These are phyloP conservation scores for Siphonodentalium dalli DNA, from an alignment of 2,888 invertebrate species.

Conservation along the genomic window DNA sequence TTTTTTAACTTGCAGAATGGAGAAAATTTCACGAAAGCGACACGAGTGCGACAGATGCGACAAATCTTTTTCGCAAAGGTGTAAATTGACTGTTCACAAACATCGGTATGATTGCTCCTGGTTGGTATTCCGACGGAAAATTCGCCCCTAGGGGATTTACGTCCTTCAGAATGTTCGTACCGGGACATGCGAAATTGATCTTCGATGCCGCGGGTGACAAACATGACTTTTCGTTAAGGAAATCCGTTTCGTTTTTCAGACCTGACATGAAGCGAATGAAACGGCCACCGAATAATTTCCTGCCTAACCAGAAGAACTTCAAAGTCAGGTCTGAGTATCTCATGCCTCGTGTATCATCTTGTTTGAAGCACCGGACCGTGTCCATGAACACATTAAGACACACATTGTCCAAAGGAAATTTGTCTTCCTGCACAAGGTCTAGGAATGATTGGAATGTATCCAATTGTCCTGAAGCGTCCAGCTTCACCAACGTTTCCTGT, in stretches of 20 bases:
- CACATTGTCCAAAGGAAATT: conserved; percentile 4
- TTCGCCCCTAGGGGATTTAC: conserved; percentile 5
- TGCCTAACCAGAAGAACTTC: conserved; percentile 12
- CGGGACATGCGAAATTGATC: conserved; percentile 15
- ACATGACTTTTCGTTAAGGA: background rate
- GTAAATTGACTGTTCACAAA: no score
- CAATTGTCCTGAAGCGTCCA: no score
- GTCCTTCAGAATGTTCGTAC: background rate
- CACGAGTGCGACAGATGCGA: no score
- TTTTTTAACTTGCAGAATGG: no score
- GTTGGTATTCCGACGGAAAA: background rate
- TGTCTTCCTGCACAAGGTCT: background rate
- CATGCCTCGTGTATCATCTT: background rate
- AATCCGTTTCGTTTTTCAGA: conserved; percentile 7
- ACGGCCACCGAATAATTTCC: conserved; percentile 5
- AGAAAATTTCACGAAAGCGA: no score
- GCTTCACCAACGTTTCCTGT: no score
- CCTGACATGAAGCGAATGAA: conserved; percentile 15
- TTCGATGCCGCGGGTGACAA: background rate
- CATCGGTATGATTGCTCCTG: conserved; percentile 9
- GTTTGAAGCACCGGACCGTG: conserved; percentile 5
- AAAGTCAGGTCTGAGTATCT: conserved; percentile 3
- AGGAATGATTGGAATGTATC: conserved; percentile 4
- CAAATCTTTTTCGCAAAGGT: no score
- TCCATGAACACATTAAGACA: background rate